Evolutionary conservation across 2,797 vertebrate genomes (phyloP).

Genomic region (Eidolon dupreanum): DNA sequence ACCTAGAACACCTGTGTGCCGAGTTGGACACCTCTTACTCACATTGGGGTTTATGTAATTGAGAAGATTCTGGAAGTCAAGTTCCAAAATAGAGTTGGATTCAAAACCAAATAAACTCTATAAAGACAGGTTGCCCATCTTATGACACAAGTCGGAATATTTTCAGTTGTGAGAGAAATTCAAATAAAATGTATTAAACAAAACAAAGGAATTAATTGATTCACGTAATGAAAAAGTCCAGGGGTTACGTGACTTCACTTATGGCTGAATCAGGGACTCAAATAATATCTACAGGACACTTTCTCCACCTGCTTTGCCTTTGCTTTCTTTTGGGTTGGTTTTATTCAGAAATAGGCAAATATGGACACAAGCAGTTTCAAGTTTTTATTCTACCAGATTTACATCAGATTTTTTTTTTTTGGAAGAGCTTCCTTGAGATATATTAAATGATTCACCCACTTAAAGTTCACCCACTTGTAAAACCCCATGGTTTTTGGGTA

Average conservation of each 20-base stretch:
- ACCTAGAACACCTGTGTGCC: background rate
- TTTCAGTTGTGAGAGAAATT: background rate
- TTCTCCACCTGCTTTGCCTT: background rate
- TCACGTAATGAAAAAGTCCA: background rate
- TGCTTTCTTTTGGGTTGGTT: background rate
- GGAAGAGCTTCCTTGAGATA: background rate
- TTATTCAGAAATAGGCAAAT: background rate
- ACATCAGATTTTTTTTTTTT: background rate
- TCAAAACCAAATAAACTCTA: background rate
- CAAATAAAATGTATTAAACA: background rate
- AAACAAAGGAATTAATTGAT: background rate
- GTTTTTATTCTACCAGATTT: background rate
- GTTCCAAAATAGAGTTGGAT: conserved; percentile 8
- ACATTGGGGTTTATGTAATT: background rate
- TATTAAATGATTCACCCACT: background rate
- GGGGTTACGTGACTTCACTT: background rate
- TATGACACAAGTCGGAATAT: background rate
- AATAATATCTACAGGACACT: background rate
- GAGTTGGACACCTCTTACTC: background rate
- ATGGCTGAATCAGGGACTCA: background rate
- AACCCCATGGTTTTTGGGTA: background rate
- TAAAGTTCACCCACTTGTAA: background rate
- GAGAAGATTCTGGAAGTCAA: background rate
- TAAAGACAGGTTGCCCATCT: background rate
- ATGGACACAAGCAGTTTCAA: background rate